Evolutionary conservation across 2,888 invertebrate species (phyloP).

Genomic region (Cepaea hortensis): DNA sequence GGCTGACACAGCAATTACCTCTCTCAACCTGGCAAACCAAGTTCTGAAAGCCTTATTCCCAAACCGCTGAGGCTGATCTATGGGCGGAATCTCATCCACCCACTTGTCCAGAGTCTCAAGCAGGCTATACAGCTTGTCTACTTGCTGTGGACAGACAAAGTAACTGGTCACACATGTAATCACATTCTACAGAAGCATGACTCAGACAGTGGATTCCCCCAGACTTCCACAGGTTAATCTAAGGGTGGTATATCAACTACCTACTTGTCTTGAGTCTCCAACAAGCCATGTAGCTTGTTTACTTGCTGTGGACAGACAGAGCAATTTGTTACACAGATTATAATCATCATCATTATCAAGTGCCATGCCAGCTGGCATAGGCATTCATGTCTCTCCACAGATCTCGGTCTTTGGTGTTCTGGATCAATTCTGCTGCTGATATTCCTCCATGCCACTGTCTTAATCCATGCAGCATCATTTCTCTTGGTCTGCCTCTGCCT

Average conservation of each 20-base stretch:
- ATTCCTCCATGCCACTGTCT: no score
- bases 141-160: conserved; percentile 58
- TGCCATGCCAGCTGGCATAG: no score
- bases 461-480: no score
- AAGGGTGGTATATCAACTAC: conserved; percentile 90
- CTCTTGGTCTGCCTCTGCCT: no score
- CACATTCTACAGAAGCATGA: background rate
- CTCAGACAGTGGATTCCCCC: background rate
- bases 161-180: background rate
- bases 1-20: conserved; percentile 58
- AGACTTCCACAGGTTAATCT: conserved; percentile 84
- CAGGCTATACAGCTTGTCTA: conserved; percentile 79
- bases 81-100: conserved; percentile 89
- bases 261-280: conserved; percentile 84
- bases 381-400: no score
- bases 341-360: no score
- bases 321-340: background rate
- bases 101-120: conserved; percentile 84
- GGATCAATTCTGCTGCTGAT: no score
- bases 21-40: conserved; percentile 86
- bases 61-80: conserved; percentile 95
- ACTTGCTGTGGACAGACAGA: conserved; percentile 60
- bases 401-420: no score
- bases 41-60: conserved; percentile 93
- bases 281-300: conserved; percentile 80